phyloP scores from a whole-genome alignment of 2,797 vertebrate species.

The Dermochelys coriacea region DNA sequence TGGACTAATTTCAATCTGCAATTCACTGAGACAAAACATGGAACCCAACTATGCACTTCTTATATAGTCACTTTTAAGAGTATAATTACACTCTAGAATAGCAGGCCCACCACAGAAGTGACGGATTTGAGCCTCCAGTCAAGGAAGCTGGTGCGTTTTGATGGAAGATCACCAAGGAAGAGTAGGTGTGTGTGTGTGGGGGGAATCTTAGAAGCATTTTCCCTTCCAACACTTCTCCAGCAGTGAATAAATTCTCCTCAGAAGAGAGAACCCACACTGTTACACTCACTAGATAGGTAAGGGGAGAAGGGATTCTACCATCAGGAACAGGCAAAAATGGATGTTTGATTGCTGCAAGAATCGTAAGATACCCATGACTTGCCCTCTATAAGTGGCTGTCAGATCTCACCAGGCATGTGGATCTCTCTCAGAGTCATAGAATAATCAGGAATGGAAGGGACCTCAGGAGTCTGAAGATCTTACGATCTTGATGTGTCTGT shows the following conservation, averaged over 20 bases:
- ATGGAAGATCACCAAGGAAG: accelerated
- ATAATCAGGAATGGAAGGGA: no score
- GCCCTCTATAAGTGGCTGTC: not conserved
- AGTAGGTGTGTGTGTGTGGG: not conserved
- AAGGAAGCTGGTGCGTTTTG: accelerated
- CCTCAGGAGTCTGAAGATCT: no score
- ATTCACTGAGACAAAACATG: accelerated
- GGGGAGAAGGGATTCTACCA: not conserved
- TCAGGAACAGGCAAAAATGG: accelerated
- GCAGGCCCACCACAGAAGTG: not conserved
- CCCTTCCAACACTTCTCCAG: not conserved
- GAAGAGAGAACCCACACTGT: not conserved
- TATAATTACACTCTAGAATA: accelerated
- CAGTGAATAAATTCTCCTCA: not conserved
- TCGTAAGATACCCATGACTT: not conserved
- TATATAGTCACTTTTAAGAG: accelerated
- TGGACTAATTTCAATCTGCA: not conserved
- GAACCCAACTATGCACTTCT: no score
- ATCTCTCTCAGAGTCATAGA: no score
- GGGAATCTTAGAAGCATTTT: accelerated
- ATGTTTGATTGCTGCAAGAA: not conserved
- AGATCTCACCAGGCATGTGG: no score
- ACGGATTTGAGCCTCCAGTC: accelerated
- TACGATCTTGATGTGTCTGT: not conserved
- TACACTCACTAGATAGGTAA: not conserved